phyloP scores from a whole-genome alignment of 2,888 invertebrate genomes.

The Sphaerophoria taeniata region DNA sequence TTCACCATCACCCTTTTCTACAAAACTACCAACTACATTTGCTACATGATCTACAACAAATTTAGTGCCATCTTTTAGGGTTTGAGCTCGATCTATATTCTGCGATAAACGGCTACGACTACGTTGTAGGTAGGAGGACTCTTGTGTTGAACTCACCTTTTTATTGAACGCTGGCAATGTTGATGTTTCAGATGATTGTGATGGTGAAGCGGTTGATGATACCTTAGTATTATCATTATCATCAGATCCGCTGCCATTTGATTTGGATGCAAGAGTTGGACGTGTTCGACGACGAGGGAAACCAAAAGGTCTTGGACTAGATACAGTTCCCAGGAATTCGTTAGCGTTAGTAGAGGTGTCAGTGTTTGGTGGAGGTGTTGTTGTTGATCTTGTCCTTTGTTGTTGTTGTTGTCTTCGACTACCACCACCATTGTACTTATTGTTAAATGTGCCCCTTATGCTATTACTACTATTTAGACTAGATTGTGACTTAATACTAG shows the following conservation, averaged over 20 bases:
- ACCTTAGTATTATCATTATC: conserved; percentile 45
- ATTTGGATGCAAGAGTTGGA: conserved; percentile 78
- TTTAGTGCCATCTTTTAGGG: conserved; percentile 56
- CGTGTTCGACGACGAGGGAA: conserved; percentile 83
- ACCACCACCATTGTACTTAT: conserved; percentile 74
- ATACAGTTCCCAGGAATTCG: conserved; percentile 81
- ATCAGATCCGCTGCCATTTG: conserved; percentile 63
- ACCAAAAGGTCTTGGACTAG: conserved; percentile 84
- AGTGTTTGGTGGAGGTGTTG: conserved; percentile 76
- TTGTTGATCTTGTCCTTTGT: conserved; percentile 63
- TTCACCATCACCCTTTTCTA: conserved; percentile 57
- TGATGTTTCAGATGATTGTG: conserved; percentile 34
- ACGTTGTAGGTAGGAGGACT: conserved; percentile 61
- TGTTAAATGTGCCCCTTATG: conserved; percentile 61
- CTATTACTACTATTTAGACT: conserved; percentile 77
- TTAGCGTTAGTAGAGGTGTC: conserved; percentile 76
- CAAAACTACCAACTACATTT: conserved; percentile 70
- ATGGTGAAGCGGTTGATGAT: conserved; percentile 36
- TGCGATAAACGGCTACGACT: conserved; percentile 68
- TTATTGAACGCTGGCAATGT: conserved; percentile 77
- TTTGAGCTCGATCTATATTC: conserved; percentile 59
- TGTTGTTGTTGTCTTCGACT: conserved; percentile 78
- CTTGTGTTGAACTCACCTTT: conserved; percentile 81
- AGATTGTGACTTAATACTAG: conserved; percentile 76
- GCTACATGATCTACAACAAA: conserved; percentile 70